Evolutionary conservation across 92 coral and sea anemone genomes (phyloP).

Genomic region (Heteractis magnifica): DNA sequence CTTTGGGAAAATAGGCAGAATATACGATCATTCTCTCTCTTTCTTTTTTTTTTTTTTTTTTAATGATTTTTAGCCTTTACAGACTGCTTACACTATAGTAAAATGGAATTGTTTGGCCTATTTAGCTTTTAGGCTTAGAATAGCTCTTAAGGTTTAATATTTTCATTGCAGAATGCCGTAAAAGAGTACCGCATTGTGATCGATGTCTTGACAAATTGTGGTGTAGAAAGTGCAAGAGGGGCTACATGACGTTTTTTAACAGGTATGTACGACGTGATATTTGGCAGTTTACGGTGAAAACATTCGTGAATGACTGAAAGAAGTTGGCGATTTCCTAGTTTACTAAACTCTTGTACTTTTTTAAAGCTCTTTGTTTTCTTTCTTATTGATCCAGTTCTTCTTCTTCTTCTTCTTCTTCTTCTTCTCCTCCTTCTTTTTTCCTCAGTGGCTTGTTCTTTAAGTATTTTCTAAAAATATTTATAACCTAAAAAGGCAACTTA

Average conservation of each 20-base stretch:
- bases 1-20: too few relatives aligned
- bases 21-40: too few relatives aligned
- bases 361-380: background rate
- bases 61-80: too few relatives aligned
- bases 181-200: constrained; percentile 54
- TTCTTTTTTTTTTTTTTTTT: too few relatives aligned
- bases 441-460: background rate
- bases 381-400: background rate
- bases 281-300: too few relatives aligned
- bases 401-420: background rate
- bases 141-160: background rate
- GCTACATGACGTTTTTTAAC: constrained; percentile 45
- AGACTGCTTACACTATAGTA: too few relatives aligned
- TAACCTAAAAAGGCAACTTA: too few relatives aligned
- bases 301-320: too few relatives aligned
- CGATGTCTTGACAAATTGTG: constrained; percentile 51
- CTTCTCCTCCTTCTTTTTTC: background rate
- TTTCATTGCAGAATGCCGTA: constrained; percentile 38
- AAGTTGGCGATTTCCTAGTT: background rate
- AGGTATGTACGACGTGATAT: background rate
- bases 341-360: background rate
- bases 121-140: background rate
- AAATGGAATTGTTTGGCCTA: too few relatives aligned
- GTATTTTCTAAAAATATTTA: too few relatives aligned
- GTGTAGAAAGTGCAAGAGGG: constrained; percentile 51